Evolutionary conservation across 2,888 invertebrate genomes (phyloP), one percentile per base, ranked within the genome.

Genomic region (Odontocerum albicorne): DNA sequence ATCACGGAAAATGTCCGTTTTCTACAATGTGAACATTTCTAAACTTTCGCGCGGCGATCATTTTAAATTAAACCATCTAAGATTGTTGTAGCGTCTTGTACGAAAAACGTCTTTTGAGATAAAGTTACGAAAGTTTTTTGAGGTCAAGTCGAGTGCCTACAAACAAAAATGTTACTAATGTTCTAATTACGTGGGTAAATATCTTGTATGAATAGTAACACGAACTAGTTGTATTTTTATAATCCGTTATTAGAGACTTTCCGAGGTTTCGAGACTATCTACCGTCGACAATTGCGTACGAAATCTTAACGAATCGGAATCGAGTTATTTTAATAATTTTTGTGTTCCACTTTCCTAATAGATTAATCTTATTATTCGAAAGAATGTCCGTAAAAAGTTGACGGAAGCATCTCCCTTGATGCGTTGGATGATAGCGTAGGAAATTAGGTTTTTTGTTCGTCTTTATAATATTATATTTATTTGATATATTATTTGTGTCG

Each of bases 351-450:
- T 58, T 58, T 58, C 58, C 40, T 33, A n/a, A 46, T 51, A 50
- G 32, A 57, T 49, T 50, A 50, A 54, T 49, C 45, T 58, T 55
- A 55, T 59, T 59, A 59, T 59, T n/a, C 55, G 55, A 59, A 59
- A 59, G 56, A 56, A 56, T 56, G 57, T 50, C n/a, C 19, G 46
- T 51, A n/a, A 59, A 59, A 55, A 59, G 59, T 55, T 51, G 59
- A 59, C 59, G 55, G 55, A 53, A 57, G 39, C 51, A 47, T 46
- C 38, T 45, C 53, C 39, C 22, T 13, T 13, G 53, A 31, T 46
- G 51, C 51, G 51, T 43, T 35, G 31, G 49, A 49, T 19, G 49
- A 49, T 40, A 40, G 16, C 49, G 32, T 32, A 40, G 32, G 19
- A 49, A 47, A 38, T 49, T 27, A 27, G 20, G 31, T 27, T 17